phyloP scores from a whole-genome alignment of 1,140 invertebrate species.

The Drosophila seguyi region DNA sequence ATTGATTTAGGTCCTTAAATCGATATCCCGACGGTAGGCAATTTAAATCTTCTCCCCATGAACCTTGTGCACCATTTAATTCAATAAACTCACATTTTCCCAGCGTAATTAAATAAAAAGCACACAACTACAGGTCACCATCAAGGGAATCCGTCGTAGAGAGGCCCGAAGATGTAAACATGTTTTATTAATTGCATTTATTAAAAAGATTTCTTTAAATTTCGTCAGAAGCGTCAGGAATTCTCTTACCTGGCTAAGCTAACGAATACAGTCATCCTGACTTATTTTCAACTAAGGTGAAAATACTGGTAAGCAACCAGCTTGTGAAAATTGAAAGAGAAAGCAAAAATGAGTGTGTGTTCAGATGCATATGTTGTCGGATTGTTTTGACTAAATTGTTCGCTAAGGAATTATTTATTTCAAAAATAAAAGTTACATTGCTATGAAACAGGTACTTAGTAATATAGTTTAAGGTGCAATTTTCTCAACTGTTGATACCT shows the following conservation, averaged over 20 bases:
- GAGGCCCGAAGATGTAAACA: conserved; percentile 37
- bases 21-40: conserved; percentile 19
- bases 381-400: neutral
- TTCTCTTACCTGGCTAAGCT: neutral
- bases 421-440: neutral
- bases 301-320: neutral
- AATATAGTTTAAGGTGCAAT: too few species aligned
- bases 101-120: conserved; percentile 45
- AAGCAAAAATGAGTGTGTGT: neutral
- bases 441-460: neutral
- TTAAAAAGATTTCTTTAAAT: conserved; percentile 48
- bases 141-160: neutral
- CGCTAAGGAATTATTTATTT: too few species aligned
- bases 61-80: conserved; percentile 44
- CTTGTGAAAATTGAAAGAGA: neutral
- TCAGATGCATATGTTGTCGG: too few species aligned
- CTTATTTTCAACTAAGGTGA: neutral
- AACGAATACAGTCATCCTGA: neutral
- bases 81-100: conserved; percentile 40
- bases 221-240: neutral
- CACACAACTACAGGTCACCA: conserved; percentile 1
- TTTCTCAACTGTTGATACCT: neutral
- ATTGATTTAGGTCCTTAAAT: conserved; percentile 64
- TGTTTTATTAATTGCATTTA: conserved; percentile 78
- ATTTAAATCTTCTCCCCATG: conserved; percentile 25